Percentiles rank a stretch among this genome's conserved stretches.
phyloP scores from a whole-genome alignment of 2,113 vertebrate genomes.

The Syrmaticus mikado region DNA sequence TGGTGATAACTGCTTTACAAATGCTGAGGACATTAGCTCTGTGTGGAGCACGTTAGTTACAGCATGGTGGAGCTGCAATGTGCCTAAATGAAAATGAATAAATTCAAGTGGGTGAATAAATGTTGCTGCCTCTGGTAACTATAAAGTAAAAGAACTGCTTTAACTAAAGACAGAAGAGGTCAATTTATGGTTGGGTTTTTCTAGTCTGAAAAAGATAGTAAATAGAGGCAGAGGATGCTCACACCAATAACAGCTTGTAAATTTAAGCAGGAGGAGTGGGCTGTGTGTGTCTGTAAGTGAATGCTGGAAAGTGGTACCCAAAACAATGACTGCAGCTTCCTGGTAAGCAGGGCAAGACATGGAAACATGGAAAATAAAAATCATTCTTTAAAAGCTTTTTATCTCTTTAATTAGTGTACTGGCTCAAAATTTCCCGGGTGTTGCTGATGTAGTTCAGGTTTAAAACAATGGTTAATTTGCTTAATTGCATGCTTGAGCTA shows the following conservation, averaged over 20 bases:
- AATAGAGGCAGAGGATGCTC: not conserved
- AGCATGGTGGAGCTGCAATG: not conserved
- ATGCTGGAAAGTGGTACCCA: not conserved
- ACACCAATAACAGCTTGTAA: not conserved
- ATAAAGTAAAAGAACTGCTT: not conserved
- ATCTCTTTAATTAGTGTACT: not conserved
- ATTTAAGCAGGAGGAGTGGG: not conserved
- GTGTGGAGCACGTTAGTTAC: conserved; percentile 5
- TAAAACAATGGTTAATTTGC: not conserved
- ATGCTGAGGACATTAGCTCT: not conserved
- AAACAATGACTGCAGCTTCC: not conserved
- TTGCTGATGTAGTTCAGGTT: not conserved
- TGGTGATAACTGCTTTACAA: conserved; percentile 15
- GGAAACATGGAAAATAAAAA: not conserved
- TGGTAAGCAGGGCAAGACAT: not conserved
- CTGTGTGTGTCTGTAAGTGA: not conserved
- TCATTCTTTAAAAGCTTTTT: not conserved
- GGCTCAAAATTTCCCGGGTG: not conserved
- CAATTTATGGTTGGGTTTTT: not conserved
- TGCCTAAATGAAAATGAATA: not conserved
- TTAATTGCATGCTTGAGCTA: not conserved
- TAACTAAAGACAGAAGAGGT: not conserved
- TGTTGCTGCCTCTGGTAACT: not conserved
- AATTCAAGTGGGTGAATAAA: conserved; percentile 10
- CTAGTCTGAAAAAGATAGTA: not conserved